Percentiles rank a stretch among this genome's conserved stretches.
Evolutionary conservation across 23 tunicate species (phyloP).

Genomic region (Diplosoma virens): DNA sequence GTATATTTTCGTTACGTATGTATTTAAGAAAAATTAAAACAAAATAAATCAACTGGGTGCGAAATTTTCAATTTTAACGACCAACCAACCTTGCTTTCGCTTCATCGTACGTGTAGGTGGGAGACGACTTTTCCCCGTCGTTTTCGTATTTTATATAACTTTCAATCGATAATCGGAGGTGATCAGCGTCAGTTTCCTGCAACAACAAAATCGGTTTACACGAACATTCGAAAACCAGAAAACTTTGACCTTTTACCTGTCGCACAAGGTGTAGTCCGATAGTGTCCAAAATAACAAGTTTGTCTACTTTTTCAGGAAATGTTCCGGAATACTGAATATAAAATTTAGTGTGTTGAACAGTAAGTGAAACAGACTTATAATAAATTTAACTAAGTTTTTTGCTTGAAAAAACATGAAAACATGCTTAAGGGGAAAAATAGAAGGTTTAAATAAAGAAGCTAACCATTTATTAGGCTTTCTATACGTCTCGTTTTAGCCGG

Average conservation of each 20-base stretch:
- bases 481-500: too few species aligned
- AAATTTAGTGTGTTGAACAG: too few species aligned
- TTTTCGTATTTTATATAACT: conserved; percentile 14
- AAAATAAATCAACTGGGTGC: too few species aligned
- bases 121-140: neutral
- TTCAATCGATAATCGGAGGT: conserved; percentile 20
- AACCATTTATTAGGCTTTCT: too few species aligned
- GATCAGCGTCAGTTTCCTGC: neutral
- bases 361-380: too few species aligned
- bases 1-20: too few species aligned
- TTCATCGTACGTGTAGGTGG: conserved; percentile 24
- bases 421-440: too few species aligned
- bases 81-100: conserved; percentile 39
- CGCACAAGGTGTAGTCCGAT: conserved; percentile 27
- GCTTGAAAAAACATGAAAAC: too few species aligned
- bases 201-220: neutral
- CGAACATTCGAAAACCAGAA: neutral
- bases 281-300: conserved; percentile 47
- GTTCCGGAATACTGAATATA: conserved; percentile 46
- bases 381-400: too few species aligned
- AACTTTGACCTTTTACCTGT: conserved; percentile 14
- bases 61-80: too few species aligned
- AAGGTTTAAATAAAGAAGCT: too few species aligned
- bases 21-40: too few species aligned
- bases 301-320: conserved; percentile 64